Evolutionary conservation across 2,113 vertebrate species (phyloP), one percentile per base, ranked within the genome.

Genomic region (Mesitornis unicolor): DNA sequence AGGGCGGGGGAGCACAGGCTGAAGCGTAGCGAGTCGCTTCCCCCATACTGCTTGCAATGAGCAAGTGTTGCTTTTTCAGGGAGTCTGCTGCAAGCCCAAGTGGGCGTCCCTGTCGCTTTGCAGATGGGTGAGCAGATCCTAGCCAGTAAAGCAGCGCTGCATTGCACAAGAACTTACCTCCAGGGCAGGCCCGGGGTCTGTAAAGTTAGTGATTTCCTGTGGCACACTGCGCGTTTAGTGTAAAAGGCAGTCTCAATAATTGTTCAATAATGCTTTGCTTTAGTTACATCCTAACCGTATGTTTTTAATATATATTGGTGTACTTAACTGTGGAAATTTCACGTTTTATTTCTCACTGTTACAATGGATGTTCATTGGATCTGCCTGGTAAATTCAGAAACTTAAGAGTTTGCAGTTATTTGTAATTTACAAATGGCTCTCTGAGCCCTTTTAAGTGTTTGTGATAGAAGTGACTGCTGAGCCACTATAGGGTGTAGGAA

Each of bases 111-210:
- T 0, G 18, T 1, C 8, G 0, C 16, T 26, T 1, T 17, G 5
- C 3, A 13, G 15, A 15, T 15, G 25, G 6, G 19, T 18, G 31
- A 9, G 1, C 18, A 4, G 3, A 1, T 9, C 38, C 6, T 19
- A 0, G 2, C 6, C 22, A 0, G 0, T 3, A 2, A 6, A 3
- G 0, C 1, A 10, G 24, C 15, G 8, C 10, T 25, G 36, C 1
- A 0, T 11, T 43, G 2, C 35, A 0, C 28, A 0, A 1, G 10
- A 10, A 1, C 6, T 5, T 4, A 0, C 2, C 18, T 3, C 9
- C 51, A 3, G 8, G 5, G 28, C 47, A 5, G 31, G 13, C 16
- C 14, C 3, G 3, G 36, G 4, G 3, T 10, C 35, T n/a, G 7
- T 2, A 1, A 31, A 35, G 24, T n/a, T 25, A 35, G 43, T 2